Base-by-base conservation (phyloP, 2,113 vertebrate species). In the Gnathonemus longibarbis region DNA sequence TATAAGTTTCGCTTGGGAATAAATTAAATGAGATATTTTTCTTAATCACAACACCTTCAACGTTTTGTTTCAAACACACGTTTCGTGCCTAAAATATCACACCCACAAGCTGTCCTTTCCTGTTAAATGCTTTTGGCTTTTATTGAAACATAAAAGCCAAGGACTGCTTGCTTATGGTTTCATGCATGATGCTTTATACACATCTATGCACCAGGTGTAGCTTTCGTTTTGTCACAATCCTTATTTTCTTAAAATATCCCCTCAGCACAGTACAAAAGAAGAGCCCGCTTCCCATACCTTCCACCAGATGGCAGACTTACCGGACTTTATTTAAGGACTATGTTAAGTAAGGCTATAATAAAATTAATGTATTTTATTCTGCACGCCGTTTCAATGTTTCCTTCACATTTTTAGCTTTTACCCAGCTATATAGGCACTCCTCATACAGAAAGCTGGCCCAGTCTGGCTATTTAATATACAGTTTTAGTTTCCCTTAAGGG, bases 291-390 rank as follows among this genome's bases (percentile, higher is more conserved):
- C 52, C 2, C 42, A 85, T 1, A 53, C 5, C 56, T 9, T 87
- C 88, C 88, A 87, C 49, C 77, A 90, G 89, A 21, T 84, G 91
- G 91, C 56, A 86, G 48, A 50, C 84, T 86, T 87, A 70, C 31
- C 85, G 17, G 56, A 74, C 86, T 35, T 90, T 90, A 53, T 90
- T 84, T 50, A 84, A 85, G 9, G 46, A 48, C 10, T 46, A 85
- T 24, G 83, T 48, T 49, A 85, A 85, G 8, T n/a, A 49, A 85
- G 21, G 17, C 46, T 85, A 31, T 87, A 53, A 87, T 52, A 52
- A 21, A 46, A 17, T 1, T 70, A 80, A 88, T 86, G 24, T 70
- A 66, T 84, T 66, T 48, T 62, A 35, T 66, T 87, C 21, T 50
- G 70, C 50, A 21, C 27, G 24, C n/a, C 50, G 3, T 70, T 86